Conservation (phyloP, 2,113 vertebrate species). For the Callorhinus ursinus region DNA sequence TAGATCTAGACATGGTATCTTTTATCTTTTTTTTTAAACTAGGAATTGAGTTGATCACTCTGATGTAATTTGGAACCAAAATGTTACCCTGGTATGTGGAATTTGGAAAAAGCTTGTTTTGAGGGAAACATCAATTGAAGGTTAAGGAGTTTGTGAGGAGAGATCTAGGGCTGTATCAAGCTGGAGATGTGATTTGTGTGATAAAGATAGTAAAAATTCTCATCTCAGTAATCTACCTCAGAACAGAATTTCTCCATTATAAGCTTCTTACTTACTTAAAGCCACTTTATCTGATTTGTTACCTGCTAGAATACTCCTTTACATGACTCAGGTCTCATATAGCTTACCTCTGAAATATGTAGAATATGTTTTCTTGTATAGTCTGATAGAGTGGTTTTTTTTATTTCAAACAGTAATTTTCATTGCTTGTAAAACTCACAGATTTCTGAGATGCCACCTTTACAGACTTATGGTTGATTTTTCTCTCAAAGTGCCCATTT, state of each 20-base stretch:
- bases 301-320: not conserved
- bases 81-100: not conserved
- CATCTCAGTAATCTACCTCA: conserved; percentile 40
- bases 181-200: not conserved
- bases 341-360: conserved; percentile 1
- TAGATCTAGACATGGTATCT: not conserved
- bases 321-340: not conserved
- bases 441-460: conserved; percentile 58
- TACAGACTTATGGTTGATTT: conserved; percentile 55
- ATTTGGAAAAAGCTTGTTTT: conserved; percentile 32
- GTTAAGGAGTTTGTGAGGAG: conserved; percentile 31
- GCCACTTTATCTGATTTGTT: conserved; percentile 19
- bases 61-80: conserved; percentile 39
- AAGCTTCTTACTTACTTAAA: not conserved
- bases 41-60: not conserved
- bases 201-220: conserved; percentile 13
- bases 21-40: not conserved
- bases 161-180: not conserved
- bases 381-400: conserved; percentile 11
- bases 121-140: not conserved
- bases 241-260: conserved; percentile 18
- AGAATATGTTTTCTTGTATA: conserved; percentile 51
- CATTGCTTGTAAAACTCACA: conserved; percentile 45
- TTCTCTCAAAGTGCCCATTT: conserved; percentile 74
- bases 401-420: conserved; percentile 35